phyloP scores from a whole-genome alignment of 2,113 vertebrate species.

The Vanacampus margaritifer region DNA sequence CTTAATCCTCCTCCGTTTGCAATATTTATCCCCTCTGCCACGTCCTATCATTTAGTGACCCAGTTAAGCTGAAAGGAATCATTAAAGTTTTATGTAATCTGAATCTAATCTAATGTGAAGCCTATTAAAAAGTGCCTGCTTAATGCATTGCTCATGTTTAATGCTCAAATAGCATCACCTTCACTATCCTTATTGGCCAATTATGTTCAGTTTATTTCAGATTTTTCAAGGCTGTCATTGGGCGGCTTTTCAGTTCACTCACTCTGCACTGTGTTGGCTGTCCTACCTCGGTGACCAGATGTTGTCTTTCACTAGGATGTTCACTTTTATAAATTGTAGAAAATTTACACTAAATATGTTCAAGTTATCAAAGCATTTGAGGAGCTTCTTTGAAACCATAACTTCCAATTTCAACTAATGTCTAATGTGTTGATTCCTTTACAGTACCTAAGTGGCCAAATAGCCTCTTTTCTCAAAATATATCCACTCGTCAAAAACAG shows the following conservation, averaged over 20 bases:
- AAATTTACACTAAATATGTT: too few species aligned
- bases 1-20: slow-evolving; percentile 7
- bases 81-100: slow-evolving; percentile 38
- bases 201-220: background rate
- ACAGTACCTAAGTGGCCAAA: too few species aligned
- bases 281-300: too few species aligned
- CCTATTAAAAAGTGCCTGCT: slow-evolving; percentile 1
- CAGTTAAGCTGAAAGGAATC: slow-evolving; percentile 23
- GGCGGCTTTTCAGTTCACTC: background rate
- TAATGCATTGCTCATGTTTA: slow-evolving; percentile 2
- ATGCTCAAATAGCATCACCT: background rate
- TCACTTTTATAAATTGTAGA: too few species aligned
- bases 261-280: background rate
- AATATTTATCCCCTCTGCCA: slow-evolving; percentile 20
- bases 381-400: too few species aligned
- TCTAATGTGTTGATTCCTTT: too few species aligned
- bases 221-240: background rate
- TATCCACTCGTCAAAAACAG: too few species aligned
- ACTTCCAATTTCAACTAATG: too few species aligned
- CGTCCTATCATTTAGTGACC: slow-evolving; percentile 31
- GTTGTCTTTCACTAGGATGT: too few species aligned
- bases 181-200: background rate
- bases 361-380: too few species aligned
- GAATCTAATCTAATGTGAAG: slow-evolving; percentile 23
- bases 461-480: too few species aligned